phyloP scores from a whole-genome alignment of 1,140 invertebrate genomes.

The Ceratina australensis region DNA sequence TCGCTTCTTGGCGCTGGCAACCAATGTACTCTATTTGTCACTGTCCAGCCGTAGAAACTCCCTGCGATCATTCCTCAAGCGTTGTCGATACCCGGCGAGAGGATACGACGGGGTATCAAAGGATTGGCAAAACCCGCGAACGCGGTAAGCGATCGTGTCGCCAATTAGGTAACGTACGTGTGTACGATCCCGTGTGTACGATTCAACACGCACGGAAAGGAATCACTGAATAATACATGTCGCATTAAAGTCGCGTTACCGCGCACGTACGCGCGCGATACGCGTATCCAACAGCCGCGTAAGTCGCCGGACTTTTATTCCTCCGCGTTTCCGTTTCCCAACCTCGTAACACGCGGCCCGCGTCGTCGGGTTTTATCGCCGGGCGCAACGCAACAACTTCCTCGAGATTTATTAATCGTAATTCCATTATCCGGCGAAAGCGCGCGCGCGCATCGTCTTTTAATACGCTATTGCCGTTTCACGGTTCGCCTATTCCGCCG shows the following conservation, averaged over 20 bases:
- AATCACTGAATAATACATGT: constrained; percentile 65
- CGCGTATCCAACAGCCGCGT: constrained; percentile 23
- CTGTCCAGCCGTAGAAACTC: constrained; percentile 61
- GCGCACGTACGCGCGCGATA: constrained; percentile 59
- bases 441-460: not conserved
- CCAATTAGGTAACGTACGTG: constrained; percentile 43
- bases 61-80: constrained; percentile 64
- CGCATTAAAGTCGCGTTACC: constrained; percentile 61
- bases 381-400: not conserved
- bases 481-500: not conserved
- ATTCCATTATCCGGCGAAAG: constrained; percentile 4
- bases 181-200: constrained; percentile 9
- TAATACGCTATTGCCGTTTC: constrained; percentile 28
- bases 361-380: not conserved
- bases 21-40: constrained; percentile 70
- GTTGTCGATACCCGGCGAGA: constrained; percentile 50
- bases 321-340: not conserved
- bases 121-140: constrained; percentile 33
- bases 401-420: constrained; percentile 29
- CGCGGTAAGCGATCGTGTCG: constrained; percentile 40
- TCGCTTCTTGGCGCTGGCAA: constrained; percentile 65
- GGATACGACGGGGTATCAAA: constrained; percentile 11
- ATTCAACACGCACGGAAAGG: constrained; percentile 44
- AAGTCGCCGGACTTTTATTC: constrained; percentile 49
- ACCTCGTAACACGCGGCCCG: not conserved